A percentile compares a stretch with the other conserved stretches of the same genome.
Conservation (phyloP, 2,797 vertebrate species). For the Hydrophis major region DNA sequence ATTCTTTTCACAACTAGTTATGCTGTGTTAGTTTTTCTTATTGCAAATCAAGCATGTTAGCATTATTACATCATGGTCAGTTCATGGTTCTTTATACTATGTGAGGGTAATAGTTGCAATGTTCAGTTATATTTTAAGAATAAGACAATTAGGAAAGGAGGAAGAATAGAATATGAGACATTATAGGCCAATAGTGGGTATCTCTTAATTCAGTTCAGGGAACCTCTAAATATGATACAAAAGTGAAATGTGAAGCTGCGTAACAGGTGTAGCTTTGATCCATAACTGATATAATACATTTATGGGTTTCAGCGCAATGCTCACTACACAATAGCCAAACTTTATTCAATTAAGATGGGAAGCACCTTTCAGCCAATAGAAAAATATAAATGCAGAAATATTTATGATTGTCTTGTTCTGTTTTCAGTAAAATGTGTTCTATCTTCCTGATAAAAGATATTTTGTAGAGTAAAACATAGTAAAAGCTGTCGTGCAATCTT, state of each 20-base stretch:
- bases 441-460: background rate
- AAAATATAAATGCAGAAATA: background rate
- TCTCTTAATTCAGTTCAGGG: background rate
- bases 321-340: background rate
- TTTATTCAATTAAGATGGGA: background rate
- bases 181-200: background rate
- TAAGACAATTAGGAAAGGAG: background rate
- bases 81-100: background rate
- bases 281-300: background rate
- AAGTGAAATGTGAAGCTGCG: background rate
- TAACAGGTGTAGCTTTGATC: background rate
- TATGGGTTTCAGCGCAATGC: background rate
- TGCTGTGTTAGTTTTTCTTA: background rate
- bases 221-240: background rate
- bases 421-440: background rate
- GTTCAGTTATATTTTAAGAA: background rate
- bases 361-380: background rate
- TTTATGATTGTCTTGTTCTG: background rate
- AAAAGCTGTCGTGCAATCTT: constrained; percentile 28
- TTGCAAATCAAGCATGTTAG: background rate
- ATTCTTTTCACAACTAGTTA: background rate
- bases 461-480: constrained; percentile 12
- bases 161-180: background rate
- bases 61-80: background rate
- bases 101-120: background rate